These are phyloP conservation scores for Machaerirhynchus nigripectus DNA, from an alignment of 2,113 vertebrate genomes.

Conservation along the genomic window DNA sequence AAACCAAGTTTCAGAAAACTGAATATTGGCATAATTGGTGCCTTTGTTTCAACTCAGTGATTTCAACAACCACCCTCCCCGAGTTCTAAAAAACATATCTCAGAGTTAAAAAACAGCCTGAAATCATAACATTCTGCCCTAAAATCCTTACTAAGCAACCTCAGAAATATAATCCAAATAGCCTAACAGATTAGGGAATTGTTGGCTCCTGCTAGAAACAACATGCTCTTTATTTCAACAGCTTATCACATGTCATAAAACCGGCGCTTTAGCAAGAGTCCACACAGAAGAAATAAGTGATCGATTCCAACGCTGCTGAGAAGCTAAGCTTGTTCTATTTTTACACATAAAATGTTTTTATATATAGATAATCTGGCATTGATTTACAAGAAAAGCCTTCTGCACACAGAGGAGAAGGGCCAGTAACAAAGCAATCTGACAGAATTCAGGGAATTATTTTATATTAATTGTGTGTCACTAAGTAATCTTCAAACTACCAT, in stretches of 20 bases:
- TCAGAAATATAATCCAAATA: slow-evolving; percentile 31
- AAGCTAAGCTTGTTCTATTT: slow-evolving; percentile 13
- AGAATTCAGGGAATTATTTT: neutral
- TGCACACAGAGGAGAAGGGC: neutral
- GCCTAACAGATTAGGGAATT: neutral
- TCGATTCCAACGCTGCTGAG: neutral
- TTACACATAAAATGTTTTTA: neutral
- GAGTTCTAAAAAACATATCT: neutral
- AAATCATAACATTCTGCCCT: neutral
- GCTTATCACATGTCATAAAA: slow-evolving; percentile 12
- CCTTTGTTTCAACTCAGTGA: neutral
- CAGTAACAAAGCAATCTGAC: neutral
- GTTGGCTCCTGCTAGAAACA: slow-evolving; percentile 16
- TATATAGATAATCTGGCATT: neutral
- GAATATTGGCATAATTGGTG: neutral
- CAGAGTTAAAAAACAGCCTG: neutral
- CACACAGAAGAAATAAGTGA: neutral
- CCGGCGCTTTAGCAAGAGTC: neutral
- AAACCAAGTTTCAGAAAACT: neutral
- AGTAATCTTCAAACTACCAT: neutral
- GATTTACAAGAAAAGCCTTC: neutral
- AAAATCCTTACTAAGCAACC: slow-evolving; percentile 25
- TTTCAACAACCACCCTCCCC: neutral
- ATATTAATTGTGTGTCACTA: neutral
- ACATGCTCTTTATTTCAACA: slow-evolving; percentile 16